Evolutionary conservation across 1,140 invertebrate genomes (phyloP).

Genomic region (Pemphigus obesinymphae): DNA sequence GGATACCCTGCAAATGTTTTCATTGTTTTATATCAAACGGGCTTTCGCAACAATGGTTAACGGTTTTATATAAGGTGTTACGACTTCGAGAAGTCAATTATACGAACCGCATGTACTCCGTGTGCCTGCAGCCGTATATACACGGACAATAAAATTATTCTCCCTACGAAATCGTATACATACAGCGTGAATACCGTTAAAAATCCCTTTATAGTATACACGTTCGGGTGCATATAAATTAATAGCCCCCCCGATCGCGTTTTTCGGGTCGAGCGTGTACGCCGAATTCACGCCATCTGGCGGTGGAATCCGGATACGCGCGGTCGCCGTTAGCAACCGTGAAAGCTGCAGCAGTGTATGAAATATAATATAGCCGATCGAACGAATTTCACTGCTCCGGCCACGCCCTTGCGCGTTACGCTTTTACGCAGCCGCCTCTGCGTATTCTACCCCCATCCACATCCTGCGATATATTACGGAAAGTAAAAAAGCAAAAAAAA

Average conservation of each 20-base stretch:
- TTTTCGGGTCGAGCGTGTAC: neutral
- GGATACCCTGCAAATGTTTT: no score
- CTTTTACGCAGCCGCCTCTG: neutral
- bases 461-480: neutral
- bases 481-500: neutral
- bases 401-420: conserved; percentile 28
- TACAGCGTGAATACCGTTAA: neutral
- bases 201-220: no score
- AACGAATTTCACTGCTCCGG: conserved; percentile 23
- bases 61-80: neutral
- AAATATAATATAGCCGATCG: conserved; percentile 37
- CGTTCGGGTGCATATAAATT: no score
- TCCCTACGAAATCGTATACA: neutral
- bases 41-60: no score
- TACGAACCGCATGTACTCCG: no score
- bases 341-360: no score
- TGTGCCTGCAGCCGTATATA: no score
- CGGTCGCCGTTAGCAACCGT: conserved; percentile 32
- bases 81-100: neutral
- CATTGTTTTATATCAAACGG: no score
- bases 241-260: neutral
- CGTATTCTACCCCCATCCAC: neutral
- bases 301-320: neutral
- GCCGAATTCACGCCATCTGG: neutral
- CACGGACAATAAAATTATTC: no score